Conservation (phyloP, 2,797 vertebrate species). For the Picus viridis region DNA sequence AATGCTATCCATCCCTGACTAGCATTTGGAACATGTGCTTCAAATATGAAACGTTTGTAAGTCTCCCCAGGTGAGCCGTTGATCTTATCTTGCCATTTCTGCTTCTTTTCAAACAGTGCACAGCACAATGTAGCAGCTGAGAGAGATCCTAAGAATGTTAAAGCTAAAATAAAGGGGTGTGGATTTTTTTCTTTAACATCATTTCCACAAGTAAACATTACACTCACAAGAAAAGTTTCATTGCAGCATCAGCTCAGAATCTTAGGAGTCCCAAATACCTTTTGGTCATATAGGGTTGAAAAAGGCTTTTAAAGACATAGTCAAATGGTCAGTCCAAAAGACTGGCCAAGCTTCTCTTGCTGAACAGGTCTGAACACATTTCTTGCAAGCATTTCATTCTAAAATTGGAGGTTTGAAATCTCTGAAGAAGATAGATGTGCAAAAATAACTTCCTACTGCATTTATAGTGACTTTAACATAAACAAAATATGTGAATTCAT, state of each 20-base stretch:
- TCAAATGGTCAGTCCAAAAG: not conserved
- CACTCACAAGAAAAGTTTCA: not conserved
- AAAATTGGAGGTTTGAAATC: not conserved
- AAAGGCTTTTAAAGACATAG: fast-evolving
- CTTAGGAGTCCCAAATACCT: not conserved
- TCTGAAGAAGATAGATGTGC: not conserved
- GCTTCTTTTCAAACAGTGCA: conserved; percentile 60
- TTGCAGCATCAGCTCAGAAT: not conserved
- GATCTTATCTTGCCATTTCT: conserved; percentile 66
- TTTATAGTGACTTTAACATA: not conserved
- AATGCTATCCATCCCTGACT: conserved; percentile 71
- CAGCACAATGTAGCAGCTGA: conserved; percentile 39
- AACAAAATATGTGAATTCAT: not conserved
- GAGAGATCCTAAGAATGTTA: conserved; percentile 1
- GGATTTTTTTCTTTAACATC: not conserved
- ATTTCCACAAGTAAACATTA: conserved; percentile 5
- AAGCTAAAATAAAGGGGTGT: not conserved
- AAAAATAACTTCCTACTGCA: not conserved
- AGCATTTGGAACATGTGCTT: conserved; percentile 73
- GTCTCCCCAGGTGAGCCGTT: conserved; percentile 75
- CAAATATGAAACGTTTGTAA: conserved; percentile 68
- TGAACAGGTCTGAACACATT: not conserved
- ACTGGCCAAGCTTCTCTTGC: not conserved
- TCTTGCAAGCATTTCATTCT: not conserved
- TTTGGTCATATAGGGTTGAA: fast-evolving